Evolutionary conservation across 2,113 vertebrate genomes (phyloP), one percentile per base, ranked within the genome.

Genomic region (Alethe diademata): DNA sequence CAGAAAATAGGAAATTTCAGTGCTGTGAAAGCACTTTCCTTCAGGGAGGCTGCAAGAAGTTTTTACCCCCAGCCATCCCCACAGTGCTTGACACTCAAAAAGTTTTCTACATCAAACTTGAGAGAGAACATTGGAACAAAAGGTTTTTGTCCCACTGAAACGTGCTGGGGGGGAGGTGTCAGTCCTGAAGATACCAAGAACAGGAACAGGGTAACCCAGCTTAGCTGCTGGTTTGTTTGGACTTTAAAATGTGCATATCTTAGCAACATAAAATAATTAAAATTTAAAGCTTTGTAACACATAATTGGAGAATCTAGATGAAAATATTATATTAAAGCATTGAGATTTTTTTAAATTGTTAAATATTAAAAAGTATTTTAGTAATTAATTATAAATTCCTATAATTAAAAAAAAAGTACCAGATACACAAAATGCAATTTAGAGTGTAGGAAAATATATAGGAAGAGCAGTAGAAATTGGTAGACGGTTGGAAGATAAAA

Each of bases 1-100:
- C 51, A 72, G 29, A n/a, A 51, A 76, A 57, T 0, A 28, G 0
- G 2, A 35, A 72, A 53, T 70, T 38, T 19, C 40, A 57, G 53
- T 5, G 28, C 40, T 71, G 25, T 8, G 50, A 29, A 50, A 71
- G 53, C 26, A 12, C 4, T 35, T 26, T 53, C 36, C 54, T 88
- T 43, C 47, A 56, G 58, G 9, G 67, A 73, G 48, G 31, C 28
- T 83, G 5, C 35, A 28, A 11, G 42, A 23, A 42, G 22, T 6
- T 76, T n/a, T 31, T 56, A 48, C 3, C 45, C 4, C 8, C 28
- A 48, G 33, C 19, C 11, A 38, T 81, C 31, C 54, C 33, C 53
- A 19, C 28, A 14, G 29, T 8, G 13, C 0, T 0, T 11, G 43
- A 62, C 19, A 48, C 18, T 6, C 13, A 17, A 31, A 4, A 56